Base-by-base conservation (phyloP, 2,888 invertebrate species). In the Tridacna gigas region DNA sequence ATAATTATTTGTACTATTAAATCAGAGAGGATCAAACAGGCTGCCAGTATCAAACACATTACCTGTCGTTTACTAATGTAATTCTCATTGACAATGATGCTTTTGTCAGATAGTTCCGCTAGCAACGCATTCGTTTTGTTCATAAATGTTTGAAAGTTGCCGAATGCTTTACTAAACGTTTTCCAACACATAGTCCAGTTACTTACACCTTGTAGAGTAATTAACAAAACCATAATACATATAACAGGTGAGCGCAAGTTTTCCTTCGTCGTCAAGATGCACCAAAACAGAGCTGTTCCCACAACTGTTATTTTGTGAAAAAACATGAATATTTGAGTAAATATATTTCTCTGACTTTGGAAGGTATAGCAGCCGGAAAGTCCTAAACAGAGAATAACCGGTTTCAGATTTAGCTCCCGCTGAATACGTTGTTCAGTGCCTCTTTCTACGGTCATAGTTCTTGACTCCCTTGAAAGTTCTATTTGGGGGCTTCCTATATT, bases 131-230 rank as follows among this genome's bases (percentile, higher is more conserved):
- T 67, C 9, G 45, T 20, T 28, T 45, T 67, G 45, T 45, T n/a
- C 2, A 67, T 67, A 11, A 12, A 45, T 67, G 28, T 45, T 67
- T n/a, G 9, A 67, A 18, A 20, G 45, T 67, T 13, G 13, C 67
- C 67, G 4, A n/a, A 20, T 45, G 11, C 2, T 37, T 15, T 45
- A n/a, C 67, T 67, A n/a, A 67, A 67, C 15, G 67, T 13, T 37
- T 67, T 67, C 67, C 67, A 67, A 67, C 67, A 45, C 4, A 67
- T 20, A 0, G 45, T 11, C 67, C 67, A 67, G n/a, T 67, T 67
- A 45, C 67, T n/a, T 9, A 45, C 20, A n/a, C 67, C 37, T 45
- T 67, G 20, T n/a, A 67, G 37, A 20, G 0, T 45, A 67, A 67
- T 37, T 45, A 45, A 45, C 7, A 45, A n/a, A 20, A 45, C 20